Conservation (phyloP, 2,113 vertebrate species). For the Pimephales promelas region DNA sequence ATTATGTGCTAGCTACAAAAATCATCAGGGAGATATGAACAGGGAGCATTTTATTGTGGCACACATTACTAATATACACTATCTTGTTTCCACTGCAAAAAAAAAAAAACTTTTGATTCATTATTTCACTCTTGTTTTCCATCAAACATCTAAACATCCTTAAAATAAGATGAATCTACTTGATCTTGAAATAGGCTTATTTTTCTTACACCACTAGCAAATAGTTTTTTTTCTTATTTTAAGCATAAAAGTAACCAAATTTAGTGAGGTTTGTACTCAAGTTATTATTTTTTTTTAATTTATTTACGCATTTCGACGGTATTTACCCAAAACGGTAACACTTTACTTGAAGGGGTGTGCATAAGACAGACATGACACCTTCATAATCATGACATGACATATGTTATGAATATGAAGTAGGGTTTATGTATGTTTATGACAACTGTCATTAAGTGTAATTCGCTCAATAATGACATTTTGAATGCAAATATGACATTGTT, state of each 20-base stretch:
- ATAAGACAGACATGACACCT: too few species aligned
- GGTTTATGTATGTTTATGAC: too few species aligned
- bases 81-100: background rate
- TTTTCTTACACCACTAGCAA: background rate
- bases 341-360: too few species aligned
- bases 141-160: background rate
- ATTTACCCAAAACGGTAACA: too few species aligned
- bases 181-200: background rate
- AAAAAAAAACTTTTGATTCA: background rate
- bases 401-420: too few species aligned
- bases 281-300: too few species aligned
- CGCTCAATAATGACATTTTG: too few species aligned
- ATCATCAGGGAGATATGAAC: slow-evolving; percentile 39
- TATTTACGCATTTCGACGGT: too few species aligned
- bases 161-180: background rate
- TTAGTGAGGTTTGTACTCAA: background rate
- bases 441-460: too few species aligned
- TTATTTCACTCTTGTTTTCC: background rate
- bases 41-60: slow-evolving; percentile 31
- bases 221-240: background rate
- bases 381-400: too few species aligned
- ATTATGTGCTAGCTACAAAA: slow-evolving; percentile 46
- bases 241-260: background rate
- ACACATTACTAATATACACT: slow-evolving; percentile 30
- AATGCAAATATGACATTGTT: too few species aligned